Evolutionary conservation across 2,797 vertebrate genomes (phyloP), one percentile per base, ranked within the genome.

Genomic region (Odontamblyopus lacepedii): DNA sequence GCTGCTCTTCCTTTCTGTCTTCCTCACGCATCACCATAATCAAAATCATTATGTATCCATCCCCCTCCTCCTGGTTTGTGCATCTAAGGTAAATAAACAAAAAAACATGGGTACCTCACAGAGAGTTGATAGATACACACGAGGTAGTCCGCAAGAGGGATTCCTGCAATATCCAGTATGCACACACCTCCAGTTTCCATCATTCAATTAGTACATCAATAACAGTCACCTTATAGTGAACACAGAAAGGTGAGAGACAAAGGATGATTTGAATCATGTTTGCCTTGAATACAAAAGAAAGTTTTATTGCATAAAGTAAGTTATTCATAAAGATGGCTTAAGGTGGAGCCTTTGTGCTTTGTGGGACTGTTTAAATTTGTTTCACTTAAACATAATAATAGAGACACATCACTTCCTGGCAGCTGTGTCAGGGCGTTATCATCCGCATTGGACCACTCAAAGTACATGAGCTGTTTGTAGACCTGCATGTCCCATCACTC

Each of bases 21-120:
- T 78, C 70, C 74, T 83, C 73, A 23, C 56, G 18, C 84, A 71
- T 76, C 75, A 78, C 72, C 50, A 1, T 86, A 81, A 85, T 83
- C 80, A 83, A 69, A 80, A 80, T 71, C 83, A 75, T 72, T 82
- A 81, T 89, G 85, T 90, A 82, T 91, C 83, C 76, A 73, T 90
- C 85, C 82, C 1, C 78, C 51, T 74, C 75, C 76, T 48, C 70
- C 71, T 51, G 16, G 61, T 78, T 80, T 87, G 75, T 84, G 76
- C 85, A 29, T 79, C 83, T 18, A 27, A 53, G 48, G 76, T 74
- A 57, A 71, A 29, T 51, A 41, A 48, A 73, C 50, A 69, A 75
- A 63, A 63, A 84, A 29, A 44, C 13, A 48, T 48, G 13, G 13
- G 44, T 48, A 48, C 13, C 9, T 48, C 44, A 48, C 67, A 63